Base-by-base conservation (phyloP, 2,113 vertebrate species). In the Anarhynchus alexandrinus region DNA sequence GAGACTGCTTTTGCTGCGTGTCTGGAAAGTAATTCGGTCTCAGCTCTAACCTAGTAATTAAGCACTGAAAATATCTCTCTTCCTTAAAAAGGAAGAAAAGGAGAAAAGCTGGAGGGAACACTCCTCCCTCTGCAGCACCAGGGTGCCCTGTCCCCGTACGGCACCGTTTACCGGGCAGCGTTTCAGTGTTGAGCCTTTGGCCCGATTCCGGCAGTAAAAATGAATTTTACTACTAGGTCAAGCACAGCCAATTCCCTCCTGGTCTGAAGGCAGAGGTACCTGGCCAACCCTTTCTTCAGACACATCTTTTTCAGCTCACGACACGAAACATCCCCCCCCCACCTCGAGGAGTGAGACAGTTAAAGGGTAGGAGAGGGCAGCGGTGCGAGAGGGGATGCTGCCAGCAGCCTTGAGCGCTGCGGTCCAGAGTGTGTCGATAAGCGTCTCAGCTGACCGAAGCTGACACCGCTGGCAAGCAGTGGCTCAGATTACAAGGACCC, bases 81-180 rank as follows among this genome's bases (percentile, higher is more conserved):
- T 81, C 86, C 91, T 95, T 91, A 77, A 91, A 91, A 95, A 94
- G 91, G 45, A 93, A 90, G 52, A 55, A 81, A 66, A 93, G 43
- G 43, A 84, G 54, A 62, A 49, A 69, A 91, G 71, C 47, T 47
- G n/a, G 47, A 78, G 77, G 42, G 69, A 65, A 32, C 11, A 34
- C 71, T 76, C 78, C 57, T 85, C 59, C 47, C 38, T 21, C 54
- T 13, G 55, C 5, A 2, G 72, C 52, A 42, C 40, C 52, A 65
- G 80, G n/a, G n/a, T 51, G 64, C n/a, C 58, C 38, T 19, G n/a
- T 29, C 42, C 42, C 55, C 14, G 32, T 1, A 12, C 26, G 8
- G 72, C 82, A 52, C 52, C 19, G 1, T 27, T 49, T 6, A 6
- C 25, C 6, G 23, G 52, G 52, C 80, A 91, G 20, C 1, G 1